Base-by-base conservation (phyloP, 2,888 invertebrate genomes). In the Entomobrya multifasciata region DNA sequence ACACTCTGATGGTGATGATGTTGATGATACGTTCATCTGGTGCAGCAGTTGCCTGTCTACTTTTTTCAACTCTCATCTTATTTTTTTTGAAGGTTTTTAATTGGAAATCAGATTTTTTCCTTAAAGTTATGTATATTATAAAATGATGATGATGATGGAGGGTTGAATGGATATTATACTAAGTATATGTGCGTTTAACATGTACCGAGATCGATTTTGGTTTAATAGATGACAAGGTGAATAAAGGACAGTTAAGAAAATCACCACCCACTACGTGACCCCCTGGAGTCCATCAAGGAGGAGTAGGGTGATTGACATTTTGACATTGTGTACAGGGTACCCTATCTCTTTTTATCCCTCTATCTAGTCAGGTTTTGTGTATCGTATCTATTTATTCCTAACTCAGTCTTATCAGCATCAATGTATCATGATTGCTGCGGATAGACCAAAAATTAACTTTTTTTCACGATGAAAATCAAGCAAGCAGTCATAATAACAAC, bases 231-330 rank as follows among this genome's bases (percentile, higher is more conserved):
- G 86, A 86, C 86, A 86, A 86, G 86, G 70, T 77, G 82, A 85
- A 82, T 88, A 88, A 88, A 88, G 88, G 88, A 88, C 88, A 88
- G 88, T 88, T 82, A 88, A 88, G 86, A 84, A 87, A 87, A 90
- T 89, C 90, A 90, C 90, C 90, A 90, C 90, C 90, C 90, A 90
- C 90, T 88, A 90, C 89, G 90, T 89, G 89, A 90, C 90, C 90
- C 90, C 90, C 90, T 90, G 89, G 88, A 90, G 90, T 90, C 88
- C 88, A 88, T 90, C 90, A 89, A 89, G 90, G 90, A 89, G 90
- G 90, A 90, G 90, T 88, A 88, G 88, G 79, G 81, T 90, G 90
- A 90, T 90, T 90, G 90, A 90, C 90, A 90, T 86, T 87, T 90
- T 90, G 90, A 90, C 90, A 90, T 80, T 89, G 88, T 89, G 88